Conservation (phyloP, 2,113 vertebrate genomes). For the Mirza zaza region DNA sequence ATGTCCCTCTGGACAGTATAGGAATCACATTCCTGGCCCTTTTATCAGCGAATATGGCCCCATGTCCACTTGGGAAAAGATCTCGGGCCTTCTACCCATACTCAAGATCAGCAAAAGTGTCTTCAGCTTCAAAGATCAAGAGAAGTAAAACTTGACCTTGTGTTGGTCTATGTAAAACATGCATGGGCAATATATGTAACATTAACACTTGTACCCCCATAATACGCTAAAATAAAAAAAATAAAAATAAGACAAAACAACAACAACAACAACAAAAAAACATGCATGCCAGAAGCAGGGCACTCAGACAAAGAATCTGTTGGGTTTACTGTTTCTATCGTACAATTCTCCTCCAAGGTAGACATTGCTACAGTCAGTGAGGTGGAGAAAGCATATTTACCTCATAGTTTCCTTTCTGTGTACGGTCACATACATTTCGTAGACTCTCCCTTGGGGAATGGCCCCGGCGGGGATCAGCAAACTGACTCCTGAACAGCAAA, state of each 20-base stretch:
- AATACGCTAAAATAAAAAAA: too few species aligned
- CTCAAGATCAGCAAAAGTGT: background rate
- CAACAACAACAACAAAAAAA: too few species aligned
- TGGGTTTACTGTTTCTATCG: background rate
- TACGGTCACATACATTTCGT: slow-evolving; percentile 99
- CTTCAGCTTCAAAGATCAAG: slow-evolving; percentile 11
- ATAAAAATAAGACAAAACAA: too few species aligned
- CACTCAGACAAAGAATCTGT: background rate
- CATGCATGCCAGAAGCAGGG: background rate
- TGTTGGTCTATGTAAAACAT: background rate
- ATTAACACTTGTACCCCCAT: too few species aligned
- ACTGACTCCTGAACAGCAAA: slow-evolving; percentile 92
- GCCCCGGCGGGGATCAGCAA: slow-evolving; percentile 96
- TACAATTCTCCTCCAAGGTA: slow-evolving; percentile 24
- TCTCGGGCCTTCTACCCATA: background rate
- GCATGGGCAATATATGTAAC: too few species aligned
- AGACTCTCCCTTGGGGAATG: slow-evolving; percentile 96
- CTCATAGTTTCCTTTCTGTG: slow-evolving; percentile 98
- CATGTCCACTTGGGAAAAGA: background rate
- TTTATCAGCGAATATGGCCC: background rate
- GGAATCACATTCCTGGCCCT: background rate
- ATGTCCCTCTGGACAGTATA: background rate
- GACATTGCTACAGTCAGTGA: slow-evolving; percentile 38
- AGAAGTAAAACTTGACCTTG: background rate
- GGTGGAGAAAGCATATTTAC: slow-evolving; percentile 81